Evolutionary conservation across 2,113 vertebrate genomes (phyloP).

Genomic region (Calypte anna): DNA sequence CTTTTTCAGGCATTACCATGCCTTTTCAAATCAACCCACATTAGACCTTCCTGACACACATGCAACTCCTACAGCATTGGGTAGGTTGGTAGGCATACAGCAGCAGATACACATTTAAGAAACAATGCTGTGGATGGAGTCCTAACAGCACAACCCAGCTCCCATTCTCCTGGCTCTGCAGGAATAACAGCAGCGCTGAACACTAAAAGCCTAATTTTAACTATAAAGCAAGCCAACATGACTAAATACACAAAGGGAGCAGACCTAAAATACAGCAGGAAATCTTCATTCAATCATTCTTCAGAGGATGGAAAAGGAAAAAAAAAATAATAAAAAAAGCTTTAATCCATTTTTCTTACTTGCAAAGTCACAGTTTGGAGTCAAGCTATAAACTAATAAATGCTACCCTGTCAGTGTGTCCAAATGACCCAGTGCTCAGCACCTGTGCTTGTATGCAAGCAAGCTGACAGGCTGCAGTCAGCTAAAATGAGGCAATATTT

Average conservation of each 20-base stretch:
- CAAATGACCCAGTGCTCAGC: neutral
- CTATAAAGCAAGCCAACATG: neutral
- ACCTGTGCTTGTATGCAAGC: neutral
- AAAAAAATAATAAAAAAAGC: neutral
- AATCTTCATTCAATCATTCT: neutral
- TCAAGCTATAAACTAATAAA: neutral
- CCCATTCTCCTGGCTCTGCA: conserved; percentile 35
- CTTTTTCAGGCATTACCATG: neutral
- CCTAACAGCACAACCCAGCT: neutral
- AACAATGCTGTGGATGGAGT: neutral
- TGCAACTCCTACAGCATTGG: neutral
- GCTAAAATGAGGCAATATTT: neutral
- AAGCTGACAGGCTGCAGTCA: neutral
- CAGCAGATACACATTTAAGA: neutral
- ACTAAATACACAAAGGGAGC: conserved; percentile 11
- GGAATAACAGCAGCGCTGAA: conserved; percentile 9
- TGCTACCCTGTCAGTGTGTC: neutral
- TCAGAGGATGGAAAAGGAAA: neutral
- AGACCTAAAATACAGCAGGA: conserved; percentile 13
- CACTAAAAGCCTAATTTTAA: conserved; percentile 52
- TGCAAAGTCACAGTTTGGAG: neutral
- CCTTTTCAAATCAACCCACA: neutral
- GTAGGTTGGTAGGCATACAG: neutral
- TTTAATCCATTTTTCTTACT: neutral
- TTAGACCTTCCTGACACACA: neutral